A percentile compares a stretch with the other conserved stretches of the same genome.
These are phyloP conservation scores for Chelonus formosanus DNA, from an alignment of 2,888 invertebrate genomes.

Conservation along the genomic window DNA sequence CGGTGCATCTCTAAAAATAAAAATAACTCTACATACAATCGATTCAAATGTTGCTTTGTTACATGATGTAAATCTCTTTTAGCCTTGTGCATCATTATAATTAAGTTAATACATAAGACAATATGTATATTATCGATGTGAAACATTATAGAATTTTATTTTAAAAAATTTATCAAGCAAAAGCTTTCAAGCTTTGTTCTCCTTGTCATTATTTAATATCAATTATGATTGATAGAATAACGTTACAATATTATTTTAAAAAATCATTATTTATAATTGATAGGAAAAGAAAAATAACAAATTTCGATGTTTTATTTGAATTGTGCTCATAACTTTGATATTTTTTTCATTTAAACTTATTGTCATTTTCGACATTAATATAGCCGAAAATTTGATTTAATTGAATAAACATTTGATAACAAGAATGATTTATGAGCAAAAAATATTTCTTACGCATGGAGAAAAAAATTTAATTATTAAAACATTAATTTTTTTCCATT, in stretches of 20 bases:
- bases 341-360: constrained; percentile 39
- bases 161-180: too few relatives aligned
- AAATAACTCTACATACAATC: constrained; percentile 26
- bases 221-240: neutral
- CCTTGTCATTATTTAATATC: too few relatives aligned
- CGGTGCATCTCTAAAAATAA: constrained; percentile 31
- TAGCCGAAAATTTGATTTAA: constrained; percentile 37
- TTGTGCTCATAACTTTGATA: constrained; percentile 38
- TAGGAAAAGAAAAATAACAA: constrained; percentile 23
- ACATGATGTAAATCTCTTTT: too few relatives aligned
- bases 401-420: constrained; percentile 28
- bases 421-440: constrained; percentile 34
- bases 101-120: too few relatives aligned
- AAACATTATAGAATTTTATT: too few relatives aligned
- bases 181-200: too few relatives aligned
- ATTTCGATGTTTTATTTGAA: constrained; percentile 33
- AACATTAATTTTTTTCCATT: neutral
- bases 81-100: too few relatives aligned
- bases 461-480: constrained; percentile 19
- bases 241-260: neutral
- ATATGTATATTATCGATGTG: too few relatives aligned
- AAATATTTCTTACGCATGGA: constrained; percentile 33
- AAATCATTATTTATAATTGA: constrained; percentile 16
- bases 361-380: constrained; percentile 39
- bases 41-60: constrained; percentile 27